These are phyloP conservation scores for Epinephelus lanceolatus DNA, from an alignment of 2,113 vertebrate species.

Conservation along the genomic window DNA sequence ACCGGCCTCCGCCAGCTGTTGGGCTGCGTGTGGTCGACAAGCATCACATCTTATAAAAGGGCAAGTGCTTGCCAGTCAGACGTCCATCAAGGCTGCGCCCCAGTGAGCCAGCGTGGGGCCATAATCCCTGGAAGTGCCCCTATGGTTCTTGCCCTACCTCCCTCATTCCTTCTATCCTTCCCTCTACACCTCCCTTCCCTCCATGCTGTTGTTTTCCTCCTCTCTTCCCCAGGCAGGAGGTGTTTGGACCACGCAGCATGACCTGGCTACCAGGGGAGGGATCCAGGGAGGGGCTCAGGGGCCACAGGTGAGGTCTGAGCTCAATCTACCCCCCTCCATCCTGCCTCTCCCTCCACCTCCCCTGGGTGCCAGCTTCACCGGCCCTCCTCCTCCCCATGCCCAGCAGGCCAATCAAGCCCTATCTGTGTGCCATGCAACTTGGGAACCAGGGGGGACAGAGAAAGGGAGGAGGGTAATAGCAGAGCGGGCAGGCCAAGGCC, in stretches of 20 bases:
- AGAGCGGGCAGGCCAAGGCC: constrained; percentile 67
- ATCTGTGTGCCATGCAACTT: constrained; percentile 87
- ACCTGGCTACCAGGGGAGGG: constrained; percentile 88
- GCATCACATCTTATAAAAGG: constrained; percentile 80
- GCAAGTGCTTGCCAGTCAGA: constrained; percentile 78
- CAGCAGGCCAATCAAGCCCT: constrained; percentile 94
- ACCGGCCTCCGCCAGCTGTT: constrained; percentile 36
- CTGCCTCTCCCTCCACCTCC: constrained; percentile 71
- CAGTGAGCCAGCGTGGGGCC: constrained; percentile 83
- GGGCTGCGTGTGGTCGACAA: constrained; percentile 40
- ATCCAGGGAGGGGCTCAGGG: constrained; percentile 80
- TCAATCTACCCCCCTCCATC: constrained; percentile 82
- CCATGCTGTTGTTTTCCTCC: constrained; percentile 80
- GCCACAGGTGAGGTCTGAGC: constrained; percentile 92
- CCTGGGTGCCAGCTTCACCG: constrained; percentile 77
- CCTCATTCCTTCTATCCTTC: constrained; percentile 73
- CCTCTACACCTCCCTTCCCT: constrained; percentile 76
- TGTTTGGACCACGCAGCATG: constrained; percentile 86
- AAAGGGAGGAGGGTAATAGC: constrained; percentile 49
- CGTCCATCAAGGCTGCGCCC: constrained; percentile 83
- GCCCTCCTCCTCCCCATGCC: constrained; percentile 81
- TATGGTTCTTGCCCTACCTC: constrained; percentile 75
- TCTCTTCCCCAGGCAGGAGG: constrained; percentile 75
- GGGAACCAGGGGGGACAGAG: constrained; percentile 72
- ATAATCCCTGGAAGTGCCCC: constrained; percentile 88